A percentile compares a stretch with the other conserved stretches of the same genome.
These are phyloP conservation scores for Polylopha cassiicola DNA, from an alignment of 2,888 invertebrate genomes.

Conservation along the genomic window DNA sequence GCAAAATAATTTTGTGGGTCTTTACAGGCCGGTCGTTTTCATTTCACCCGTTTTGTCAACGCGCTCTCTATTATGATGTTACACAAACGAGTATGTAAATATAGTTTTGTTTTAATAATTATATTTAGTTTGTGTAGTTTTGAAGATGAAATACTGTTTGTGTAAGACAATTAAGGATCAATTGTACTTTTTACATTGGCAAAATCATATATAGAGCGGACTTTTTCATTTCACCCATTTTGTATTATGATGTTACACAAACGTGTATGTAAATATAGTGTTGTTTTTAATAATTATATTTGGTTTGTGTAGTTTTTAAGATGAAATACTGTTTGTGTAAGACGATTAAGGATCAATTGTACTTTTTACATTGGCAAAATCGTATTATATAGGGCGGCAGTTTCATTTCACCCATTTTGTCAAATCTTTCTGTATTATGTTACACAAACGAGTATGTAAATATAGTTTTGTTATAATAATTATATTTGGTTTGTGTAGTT, in stretches of 20 bases:
- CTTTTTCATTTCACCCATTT: no score
- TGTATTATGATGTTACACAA: no score
- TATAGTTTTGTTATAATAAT: constrained; percentile 16
- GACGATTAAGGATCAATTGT: background rate
- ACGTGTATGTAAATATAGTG: no score
- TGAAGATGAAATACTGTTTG: constrained; percentile 6
- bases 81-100: constrained; percentile 14
- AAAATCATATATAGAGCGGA: no score
- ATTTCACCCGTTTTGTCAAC: constrained; percentile 18
- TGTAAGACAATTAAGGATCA: background rate
- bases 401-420: constrained; percentile 18
- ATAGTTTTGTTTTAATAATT: constrained; percentile 16
- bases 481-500: constrained; percentile 10
- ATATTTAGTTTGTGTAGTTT: constrained; percentile 10
- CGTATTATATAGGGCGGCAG: constrained; percentile 12
- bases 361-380: background rate
- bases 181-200: no score
- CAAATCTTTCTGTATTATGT: constrained; percentile 13
- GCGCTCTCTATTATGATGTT: constrained; percentile 14
- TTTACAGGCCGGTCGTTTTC: constrained; percentile 15
- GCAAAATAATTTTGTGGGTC: constrained; percentile 6
- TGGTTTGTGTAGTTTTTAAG: no score
- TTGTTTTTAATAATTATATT: no score
- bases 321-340: no score
- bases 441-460: constrained; percentile 14